Percentiles rank a stretch among this genome's conserved stretches.
Evolutionary conservation across 2,888 invertebrate species (phyloP).

Genomic region (Neocrepidodera transversa): DNA sequence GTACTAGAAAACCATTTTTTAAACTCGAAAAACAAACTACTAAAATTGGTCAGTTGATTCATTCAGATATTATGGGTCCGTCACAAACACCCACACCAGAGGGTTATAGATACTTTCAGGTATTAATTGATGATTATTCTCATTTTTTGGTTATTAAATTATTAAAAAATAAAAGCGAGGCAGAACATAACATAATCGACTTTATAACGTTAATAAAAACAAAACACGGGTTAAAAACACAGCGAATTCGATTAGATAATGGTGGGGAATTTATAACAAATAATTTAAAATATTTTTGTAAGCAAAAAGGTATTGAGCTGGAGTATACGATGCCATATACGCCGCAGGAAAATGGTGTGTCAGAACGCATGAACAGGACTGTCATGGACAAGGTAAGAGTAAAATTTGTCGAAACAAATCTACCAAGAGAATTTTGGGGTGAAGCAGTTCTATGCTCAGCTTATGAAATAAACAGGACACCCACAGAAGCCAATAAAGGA

Average conservation of each 20-base stretch:
- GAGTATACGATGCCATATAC: slow-evolving; percentile 31
- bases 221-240: slow-evolving; percentile 28
- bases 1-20: too few relatives aligned
- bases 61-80: too few relatives aligned
- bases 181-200: too few relatives aligned
- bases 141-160: too few relatives aligned
- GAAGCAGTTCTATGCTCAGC: slow-evolving; percentile 41
- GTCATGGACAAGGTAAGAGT: slow-evolving; percentile 32
- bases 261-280: slow-evolving; percentile 16
- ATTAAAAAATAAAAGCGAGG: too few relatives aligned
- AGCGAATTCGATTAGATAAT: slow-evolving; percentile 33
- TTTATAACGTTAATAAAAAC: slow-evolving; percentile 35
- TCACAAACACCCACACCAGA: too few relatives aligned
- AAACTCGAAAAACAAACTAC: too few relatives aligned
- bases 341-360: slow-evolving; percentile 43
- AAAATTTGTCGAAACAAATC: slow-evolving; percentile 38
- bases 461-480: slow-evolving; percentile 42
- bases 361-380: background rate
- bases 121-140: too few relatives aligned
- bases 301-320: slow-evolving; percentile 31
- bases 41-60: too few relatives aligned
- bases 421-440: slow-evolving; percentile 42
- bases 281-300: slow-evolving; percentile 36
- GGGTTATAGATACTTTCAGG: too few relatives aligned
- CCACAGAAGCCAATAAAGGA: slow-evolving; percentile 33